Base-by-base conservation (phyloP, 2,797 vertebrate genomes). In the Tapirus indicus region DNA sequence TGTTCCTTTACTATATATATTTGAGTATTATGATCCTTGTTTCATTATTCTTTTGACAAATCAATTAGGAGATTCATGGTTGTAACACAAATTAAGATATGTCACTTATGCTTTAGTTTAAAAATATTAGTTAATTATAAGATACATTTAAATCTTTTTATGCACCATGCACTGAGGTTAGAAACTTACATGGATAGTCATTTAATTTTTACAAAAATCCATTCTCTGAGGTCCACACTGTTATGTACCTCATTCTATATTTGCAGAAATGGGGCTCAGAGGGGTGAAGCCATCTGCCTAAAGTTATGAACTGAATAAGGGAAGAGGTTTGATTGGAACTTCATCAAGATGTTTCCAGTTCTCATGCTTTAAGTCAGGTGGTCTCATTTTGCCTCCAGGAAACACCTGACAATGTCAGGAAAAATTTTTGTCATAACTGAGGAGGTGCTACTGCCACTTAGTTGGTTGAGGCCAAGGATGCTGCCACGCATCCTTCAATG, bases 401-500 rank as follows among this genome's bases (percentile, higher is more conserved):
- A 21, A 69, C 47, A 68, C 14, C 8, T 52, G 58, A 7, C 17
- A 14, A 47, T 44, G 17, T 82, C 20, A 25, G 23, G 21, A 25
- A 0, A 52, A 85, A 27, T 3, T 27, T 23, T 69, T 52, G 74
- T 20, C 17, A n/a, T 8, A 32, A n/a, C 4, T 21, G 14, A 27
- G 44, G 17, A n/a, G 2, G 29, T 52, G 29, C 47, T n/a, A 52
- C 29, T 21, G 29, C 17, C 27, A 69, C 66, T 18, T 69, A 6
- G n/a, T 21, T 4, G 1, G 7, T 32, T 8, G 18, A 52, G 17
- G 23, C 17, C 29, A n/a, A 0, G 74, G 32, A 77, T 77, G 13
- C 13, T 17, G 13, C 25, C 2, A 0, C 6, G 18, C 29, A 17
- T n/a, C 20, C 21, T 60, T 25, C 29, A 47, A 27, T 25, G 32